phyloP scores from a whole-genome alignment of 2,888 invertebrate genomes.

The Zele albiditarsus region DNA sequence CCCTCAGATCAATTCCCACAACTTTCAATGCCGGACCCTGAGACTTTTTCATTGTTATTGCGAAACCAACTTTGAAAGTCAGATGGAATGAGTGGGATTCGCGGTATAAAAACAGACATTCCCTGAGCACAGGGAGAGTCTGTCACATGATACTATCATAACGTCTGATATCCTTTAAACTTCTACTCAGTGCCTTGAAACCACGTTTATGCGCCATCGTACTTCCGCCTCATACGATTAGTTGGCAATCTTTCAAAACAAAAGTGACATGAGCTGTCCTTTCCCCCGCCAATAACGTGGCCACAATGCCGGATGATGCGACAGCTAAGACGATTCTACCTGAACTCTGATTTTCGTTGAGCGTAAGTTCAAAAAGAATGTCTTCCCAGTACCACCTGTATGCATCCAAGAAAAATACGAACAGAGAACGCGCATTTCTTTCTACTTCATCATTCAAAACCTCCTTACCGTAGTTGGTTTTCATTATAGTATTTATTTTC shows the following conservation, averaged over 20 bases:
- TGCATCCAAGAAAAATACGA: slow-evolving; percentile 38
- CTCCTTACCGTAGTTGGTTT: too few species aligned
- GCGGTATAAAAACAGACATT: slow-evolving; percentile 58
- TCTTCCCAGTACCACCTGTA: too few species aligned
- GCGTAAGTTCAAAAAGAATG: too few species aligned
- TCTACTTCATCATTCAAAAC: too few species aligned
- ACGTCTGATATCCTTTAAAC: too few species aligned
- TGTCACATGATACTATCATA: background rate
- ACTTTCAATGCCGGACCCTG: slow-evolving; percentile 14
- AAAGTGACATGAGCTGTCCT: slow-evolving; percentile 66
- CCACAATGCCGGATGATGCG: slow-evolving; percentile 72
- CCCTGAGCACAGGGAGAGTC: slow-evolving; percentile 29
- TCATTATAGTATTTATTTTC: too few species aligned
- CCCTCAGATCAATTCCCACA: background rate
- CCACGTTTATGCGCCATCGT: background rate
- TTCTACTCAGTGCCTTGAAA: background rate
- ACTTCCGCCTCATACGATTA: too few species aligned
- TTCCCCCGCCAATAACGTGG: slow-evolving; percentile 68
- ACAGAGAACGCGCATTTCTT: too few species aligned
- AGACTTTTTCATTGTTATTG: slow-evolving; percentile 14
- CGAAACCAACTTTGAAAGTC: slow-evolving; percentile 46
- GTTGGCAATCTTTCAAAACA: too few species aligned
- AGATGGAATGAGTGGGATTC: slow-evolving; percentile 63
- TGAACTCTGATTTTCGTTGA: too few species aligned
- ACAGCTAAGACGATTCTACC: slow-evolving; percentile 63